phyloP scores from a whole-genome alignment of 1,140 invertebrate genomes.

The Bombus sibiricus region DNA sequence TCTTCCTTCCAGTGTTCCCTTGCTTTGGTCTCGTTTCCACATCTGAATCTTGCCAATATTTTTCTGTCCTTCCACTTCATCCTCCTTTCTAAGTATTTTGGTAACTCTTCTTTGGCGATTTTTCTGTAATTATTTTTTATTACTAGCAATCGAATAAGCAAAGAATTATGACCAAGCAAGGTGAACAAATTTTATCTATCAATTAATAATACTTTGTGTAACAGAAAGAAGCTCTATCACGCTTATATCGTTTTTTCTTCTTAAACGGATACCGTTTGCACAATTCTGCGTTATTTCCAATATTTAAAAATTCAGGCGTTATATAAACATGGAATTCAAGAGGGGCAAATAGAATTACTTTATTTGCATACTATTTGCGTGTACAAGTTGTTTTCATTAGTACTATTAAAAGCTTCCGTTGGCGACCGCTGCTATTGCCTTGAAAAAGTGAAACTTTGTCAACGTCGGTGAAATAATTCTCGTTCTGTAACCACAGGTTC shows the following conservation, averaged over 20 bases:
- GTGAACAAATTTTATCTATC: too few species aligned
- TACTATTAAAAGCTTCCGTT: background rate
- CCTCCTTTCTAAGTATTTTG: too few species aligned
- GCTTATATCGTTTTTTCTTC: background rate
- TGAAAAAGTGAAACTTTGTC: conserved; percentile 14
- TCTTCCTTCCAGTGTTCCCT: too few species aligned
- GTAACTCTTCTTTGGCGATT: too few species aligned
- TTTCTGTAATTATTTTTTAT: too few species aligned
- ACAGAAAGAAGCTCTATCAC: too few species aligned
- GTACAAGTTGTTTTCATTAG: background rate
- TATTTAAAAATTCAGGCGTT: background rate
- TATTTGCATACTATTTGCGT: conserved; percentile 10
- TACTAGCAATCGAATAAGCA: too few species aligned
- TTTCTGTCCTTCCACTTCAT: too few species aligned
- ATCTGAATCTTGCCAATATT: too few species aligned
- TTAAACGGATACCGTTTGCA: background rate
- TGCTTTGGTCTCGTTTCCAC: too few species aligned
- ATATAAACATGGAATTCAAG: background rate
- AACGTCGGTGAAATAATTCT: conserved; percentile 11
- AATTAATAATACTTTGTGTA: too few species aligned
- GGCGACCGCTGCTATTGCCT: background rate
- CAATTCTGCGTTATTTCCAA: background rate
- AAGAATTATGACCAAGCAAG: too few species aligned
- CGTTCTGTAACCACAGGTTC: background rate
- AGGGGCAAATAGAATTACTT: background rate